These are phyloP conservation scores for Salvator merianae DNA, from an alignment of 2,113 vertebrate genomes.

Conservation along the genomic window DNA sequence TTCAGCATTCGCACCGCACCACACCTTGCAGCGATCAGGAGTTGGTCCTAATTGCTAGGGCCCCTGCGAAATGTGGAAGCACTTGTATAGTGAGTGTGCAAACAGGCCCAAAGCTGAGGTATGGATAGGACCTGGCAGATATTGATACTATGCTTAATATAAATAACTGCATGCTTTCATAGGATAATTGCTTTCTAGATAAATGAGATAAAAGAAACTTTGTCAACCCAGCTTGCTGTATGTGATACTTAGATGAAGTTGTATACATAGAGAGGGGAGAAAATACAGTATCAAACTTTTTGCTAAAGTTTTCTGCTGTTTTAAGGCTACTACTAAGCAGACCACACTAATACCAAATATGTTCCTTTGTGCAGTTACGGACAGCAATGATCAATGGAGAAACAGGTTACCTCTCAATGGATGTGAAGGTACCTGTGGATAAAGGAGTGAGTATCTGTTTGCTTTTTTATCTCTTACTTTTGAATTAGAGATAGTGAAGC, in stretches of 20 bases:
- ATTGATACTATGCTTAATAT: not conserved
- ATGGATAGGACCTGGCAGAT: not conserved
- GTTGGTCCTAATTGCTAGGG: no score
- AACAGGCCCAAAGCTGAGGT: not conserved
- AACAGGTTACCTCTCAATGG: constrained; percentile 86
- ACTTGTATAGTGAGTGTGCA: no score
- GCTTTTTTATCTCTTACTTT: not conserved
- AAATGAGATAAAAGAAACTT: constrained; percentile 8
- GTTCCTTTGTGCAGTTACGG: constrained; percentile 81
- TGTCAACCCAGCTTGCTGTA: not conserved
- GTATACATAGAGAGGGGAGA: not conserved
- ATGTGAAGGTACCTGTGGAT: constrained; percentile 89
- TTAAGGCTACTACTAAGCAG: not conserved
- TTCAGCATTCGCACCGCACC: no score
- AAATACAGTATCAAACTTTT: not conserved
- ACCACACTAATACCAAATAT: not conserved
- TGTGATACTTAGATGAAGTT: constrained; percentile 24
- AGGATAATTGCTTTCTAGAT: constrained; percentile 10
- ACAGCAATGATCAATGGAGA: constrained; percentile 94
- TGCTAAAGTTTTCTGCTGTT: not conserved
- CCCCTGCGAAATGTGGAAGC: no score
- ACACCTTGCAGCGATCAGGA: no score
- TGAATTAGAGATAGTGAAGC: not conserved
- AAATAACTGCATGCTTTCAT: not conserved
- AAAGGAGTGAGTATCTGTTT: constrained; percentile 85